phyloP scores from a whole-genome alignment of 2,888 invertebrate species.

The Prenolepis imparis region DNA sequence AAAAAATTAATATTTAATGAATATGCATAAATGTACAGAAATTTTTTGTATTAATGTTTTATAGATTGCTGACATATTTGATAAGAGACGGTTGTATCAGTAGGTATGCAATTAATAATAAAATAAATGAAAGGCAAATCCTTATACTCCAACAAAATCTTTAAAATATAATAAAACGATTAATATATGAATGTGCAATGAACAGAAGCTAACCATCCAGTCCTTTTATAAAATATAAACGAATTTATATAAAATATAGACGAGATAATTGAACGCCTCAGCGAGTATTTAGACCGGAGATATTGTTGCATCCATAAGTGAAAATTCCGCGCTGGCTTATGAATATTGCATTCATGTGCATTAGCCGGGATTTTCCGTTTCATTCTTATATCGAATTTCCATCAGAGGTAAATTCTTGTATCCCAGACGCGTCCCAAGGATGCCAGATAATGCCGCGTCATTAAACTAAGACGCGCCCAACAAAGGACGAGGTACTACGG shows the following conservation, averaged over 20 bases:
- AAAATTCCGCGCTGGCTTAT: slow-evolving; percentile 41
- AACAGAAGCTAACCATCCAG: neutral
- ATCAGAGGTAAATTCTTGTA: slow-evolving; percentile 69
- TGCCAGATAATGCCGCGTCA: slow-evolving; percentile 70
- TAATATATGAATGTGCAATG: neutral
- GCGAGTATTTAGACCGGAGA: slow-evolving; percentile 17
- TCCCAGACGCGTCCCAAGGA: slow-evolving; percentile 42
- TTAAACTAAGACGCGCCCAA: slow-evolving; percentile 67
- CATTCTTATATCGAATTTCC: slow-evolving; percentile 69
- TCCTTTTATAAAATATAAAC: neutral
- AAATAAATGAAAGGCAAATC: neutral
- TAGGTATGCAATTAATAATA: no score
- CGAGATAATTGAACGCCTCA: slow-evolving; percentile 26
- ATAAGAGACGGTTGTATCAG: neutral
- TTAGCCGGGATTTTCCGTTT: slow-evolving; percentile 39
- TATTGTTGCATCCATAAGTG: slow-evolving; percentile 24
- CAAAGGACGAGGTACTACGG: slow-evolving; percentile 65
- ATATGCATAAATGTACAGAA: neutral
- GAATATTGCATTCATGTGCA: slow-evolving; percentile 38
- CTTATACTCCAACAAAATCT: neutral
- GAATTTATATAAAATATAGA: slow-evolving; percentile 8
- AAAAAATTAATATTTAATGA: slow-evolving; percentile 1
- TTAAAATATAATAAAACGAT: slow-evolving; percentile 5
- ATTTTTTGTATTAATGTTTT: neutral
- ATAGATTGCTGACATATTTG: neutral